These are phyloP conservation scores for Gymnobelideus leadbeateri DNA, from an alignment of 2,113 vertebrate genomes.

Conservation along the genomic window DNA sequence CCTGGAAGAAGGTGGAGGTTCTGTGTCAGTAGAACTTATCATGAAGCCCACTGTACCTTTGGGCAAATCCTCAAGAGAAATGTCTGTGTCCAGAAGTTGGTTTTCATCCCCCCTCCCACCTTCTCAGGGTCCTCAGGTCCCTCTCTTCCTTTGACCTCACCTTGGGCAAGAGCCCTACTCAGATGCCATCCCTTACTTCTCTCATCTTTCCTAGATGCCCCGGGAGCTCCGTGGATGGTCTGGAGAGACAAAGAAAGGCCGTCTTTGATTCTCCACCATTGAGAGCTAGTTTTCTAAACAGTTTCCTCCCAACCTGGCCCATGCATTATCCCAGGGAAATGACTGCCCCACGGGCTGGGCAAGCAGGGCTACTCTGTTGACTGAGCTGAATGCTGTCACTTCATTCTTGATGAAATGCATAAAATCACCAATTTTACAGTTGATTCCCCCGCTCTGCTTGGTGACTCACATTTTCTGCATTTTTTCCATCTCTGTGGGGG, in stretches of 20 bases:
- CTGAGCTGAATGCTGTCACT: background rate
- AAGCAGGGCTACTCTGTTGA: slow-evolving; percentile 3
- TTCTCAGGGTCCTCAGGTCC: background rate
- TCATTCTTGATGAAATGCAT: background rate
- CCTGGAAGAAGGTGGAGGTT: too few species aligned
- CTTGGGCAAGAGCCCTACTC: too few species aligned
- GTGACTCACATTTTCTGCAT: slow-evolving; percentile 3
- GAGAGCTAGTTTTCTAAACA: background rate
- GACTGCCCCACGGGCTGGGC: background rate
- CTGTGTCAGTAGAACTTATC: background rate
- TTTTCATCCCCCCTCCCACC: background rate
- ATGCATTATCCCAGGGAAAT: background rate
- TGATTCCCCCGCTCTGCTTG: background rate
- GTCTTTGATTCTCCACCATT: background rate
- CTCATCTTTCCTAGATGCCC: background rate
- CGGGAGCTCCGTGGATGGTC: too few species aligned
- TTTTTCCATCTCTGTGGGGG: background rate
- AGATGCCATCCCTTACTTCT: background rate
- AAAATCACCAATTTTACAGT: slow-evolving; percentile 3
- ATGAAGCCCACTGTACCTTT: too few species aligned
- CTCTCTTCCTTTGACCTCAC: background rate
- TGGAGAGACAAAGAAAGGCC: background rate
- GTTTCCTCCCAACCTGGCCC: background rate
- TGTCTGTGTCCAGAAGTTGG: background rate
- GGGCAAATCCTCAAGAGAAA: background rate